Conservation (phyloP, 2,113 vertebrate species). For the Podocnemis expansa region DNA sequence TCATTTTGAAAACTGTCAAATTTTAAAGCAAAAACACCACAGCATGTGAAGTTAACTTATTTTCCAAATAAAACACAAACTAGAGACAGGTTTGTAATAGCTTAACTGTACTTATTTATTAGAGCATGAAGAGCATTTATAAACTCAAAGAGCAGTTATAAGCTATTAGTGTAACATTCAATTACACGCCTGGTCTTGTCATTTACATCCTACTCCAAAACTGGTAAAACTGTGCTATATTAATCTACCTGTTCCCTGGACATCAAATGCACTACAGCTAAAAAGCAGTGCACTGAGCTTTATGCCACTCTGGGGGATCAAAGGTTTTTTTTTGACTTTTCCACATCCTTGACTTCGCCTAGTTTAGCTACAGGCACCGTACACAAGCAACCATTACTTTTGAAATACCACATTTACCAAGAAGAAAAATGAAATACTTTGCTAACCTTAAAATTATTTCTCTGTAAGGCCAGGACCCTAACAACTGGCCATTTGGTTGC, state of each 20-base stretch:
- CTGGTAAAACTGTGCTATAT: background rate
- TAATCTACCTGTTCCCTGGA: background rate
- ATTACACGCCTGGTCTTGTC: background rate
- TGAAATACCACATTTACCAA: background rate
- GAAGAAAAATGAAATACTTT: background rate
- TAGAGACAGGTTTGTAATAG: background rate
- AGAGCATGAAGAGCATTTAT: background rate
- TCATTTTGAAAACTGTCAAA: background rate
- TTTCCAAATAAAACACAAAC: background rate
- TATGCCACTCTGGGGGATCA: background rate
- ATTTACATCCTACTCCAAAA: background rate
- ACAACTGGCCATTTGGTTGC: background rate
- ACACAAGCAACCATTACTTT: background rate
- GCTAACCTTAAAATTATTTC: background rate
- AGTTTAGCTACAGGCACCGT: background rate
- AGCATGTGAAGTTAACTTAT: background rate
- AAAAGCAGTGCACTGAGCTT: background rate
- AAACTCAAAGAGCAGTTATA: background rate
- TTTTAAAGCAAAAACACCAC: background rate
- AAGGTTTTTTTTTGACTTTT: background rate
- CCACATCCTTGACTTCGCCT: background rate
- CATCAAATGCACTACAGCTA: background rate
- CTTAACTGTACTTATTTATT: conserved; percentile 12
- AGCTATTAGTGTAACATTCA: conserved; percentile 5
- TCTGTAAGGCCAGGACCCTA: background rate